phyloP scores from a whole-genome alignment of 1,140 invertebrate species.

The Hetaerina americana region DNA sequence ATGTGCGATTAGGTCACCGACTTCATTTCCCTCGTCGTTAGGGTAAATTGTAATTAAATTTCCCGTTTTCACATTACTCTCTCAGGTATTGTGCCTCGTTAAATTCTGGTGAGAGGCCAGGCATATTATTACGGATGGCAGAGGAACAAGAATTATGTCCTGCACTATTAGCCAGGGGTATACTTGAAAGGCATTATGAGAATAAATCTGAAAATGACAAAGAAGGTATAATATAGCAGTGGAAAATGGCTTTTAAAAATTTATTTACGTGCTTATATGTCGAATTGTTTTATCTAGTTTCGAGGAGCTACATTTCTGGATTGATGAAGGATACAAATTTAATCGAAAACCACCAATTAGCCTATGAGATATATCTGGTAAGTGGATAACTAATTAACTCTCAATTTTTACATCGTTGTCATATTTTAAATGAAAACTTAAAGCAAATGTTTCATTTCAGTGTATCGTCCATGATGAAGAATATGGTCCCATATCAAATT shows the following conservation, averaged over 20 bases:
- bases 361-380: conserved; percentile 66
- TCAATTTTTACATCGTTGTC: conserved; percentile 24
- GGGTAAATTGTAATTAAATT: too few relatives aligned
- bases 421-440: conserved; percentile 25
- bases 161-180: conserved; percentile 45
- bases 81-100: too few relatives aligned
- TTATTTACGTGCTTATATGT: conserved; percentile 15
- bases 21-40: too few relatives aligned
- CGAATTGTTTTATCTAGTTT: conserved; percentile 13
- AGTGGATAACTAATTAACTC: conserved; percentile 18
- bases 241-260: conserved; percentile 8
- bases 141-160: conserved; percentile 41
- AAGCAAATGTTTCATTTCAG: conserved; percentile 35
- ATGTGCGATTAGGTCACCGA: too few relatives aligned
- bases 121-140: conserved; percentile 42
- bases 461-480: conserved; percentile 58
- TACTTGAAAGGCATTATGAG: conserved; percentile 45
- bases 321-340: conserved; percentile 54
- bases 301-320: conserved; percentile 25
- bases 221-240: conserved; percentile 4
- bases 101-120: background rate
- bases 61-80: too few relatives aligned
- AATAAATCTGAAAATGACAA: conserved; percentile 11
- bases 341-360: conserved; percentile 54
- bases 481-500: conserved; percentile 62